phyloP scores from a whole-genome alignment of 2,888 invertebrate species.

The Dorcus hopei region DNA sequence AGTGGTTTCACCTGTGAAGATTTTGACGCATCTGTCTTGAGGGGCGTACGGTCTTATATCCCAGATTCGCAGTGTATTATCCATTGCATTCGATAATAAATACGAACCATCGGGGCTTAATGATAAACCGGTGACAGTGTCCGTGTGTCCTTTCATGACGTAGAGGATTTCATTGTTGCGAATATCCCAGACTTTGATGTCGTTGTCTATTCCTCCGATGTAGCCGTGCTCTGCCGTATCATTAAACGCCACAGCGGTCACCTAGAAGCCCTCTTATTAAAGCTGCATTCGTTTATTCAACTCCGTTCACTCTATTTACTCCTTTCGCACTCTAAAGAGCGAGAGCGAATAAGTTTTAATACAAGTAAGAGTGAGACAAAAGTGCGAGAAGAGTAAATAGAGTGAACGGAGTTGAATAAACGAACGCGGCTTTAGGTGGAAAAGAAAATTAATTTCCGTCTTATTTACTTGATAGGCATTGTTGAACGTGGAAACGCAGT shows the following conservation, averaged over 20 bases:
- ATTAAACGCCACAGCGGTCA: constrained; percentile 88
- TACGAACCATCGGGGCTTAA: constrained; percentile 85
- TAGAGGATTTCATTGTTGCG: constrained; percentile 83
- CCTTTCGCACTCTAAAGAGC: too few species aligned
- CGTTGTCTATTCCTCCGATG: constrained; percentile 95
- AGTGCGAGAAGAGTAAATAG: too few species aligned
- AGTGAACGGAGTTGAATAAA: too few species aligned
- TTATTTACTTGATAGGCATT: constrained; percentile 64
- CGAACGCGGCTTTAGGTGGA: too few species aligned
- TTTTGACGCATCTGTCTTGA: constrained; percentile 87
- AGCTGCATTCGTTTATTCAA: too few species aligned
- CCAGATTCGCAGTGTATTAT: constrained; percentile 93
- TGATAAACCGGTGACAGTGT: constrained; percentile 89
- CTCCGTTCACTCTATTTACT: too few species aligned
- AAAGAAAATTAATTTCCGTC: background rate
- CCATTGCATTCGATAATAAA: constrained; percentile 94
- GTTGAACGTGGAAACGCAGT: constrained; percentile 70
- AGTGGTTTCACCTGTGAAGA: constrained; percentile 61
- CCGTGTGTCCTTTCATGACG: constrained; percentile 88
- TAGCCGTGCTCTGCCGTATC: constrained; percentile 95
- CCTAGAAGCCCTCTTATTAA: constrained; percentile 20
- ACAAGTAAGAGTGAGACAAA: too few species aligned
- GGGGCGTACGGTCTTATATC: constrained; percentile 95
- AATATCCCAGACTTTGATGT: constrained; percentile 96
- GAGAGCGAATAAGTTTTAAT: too few species aligned